phyloP scores from a whole-genome alignment of 2,797 vertebrate species.

The Eulemur albifrons region DNA sequence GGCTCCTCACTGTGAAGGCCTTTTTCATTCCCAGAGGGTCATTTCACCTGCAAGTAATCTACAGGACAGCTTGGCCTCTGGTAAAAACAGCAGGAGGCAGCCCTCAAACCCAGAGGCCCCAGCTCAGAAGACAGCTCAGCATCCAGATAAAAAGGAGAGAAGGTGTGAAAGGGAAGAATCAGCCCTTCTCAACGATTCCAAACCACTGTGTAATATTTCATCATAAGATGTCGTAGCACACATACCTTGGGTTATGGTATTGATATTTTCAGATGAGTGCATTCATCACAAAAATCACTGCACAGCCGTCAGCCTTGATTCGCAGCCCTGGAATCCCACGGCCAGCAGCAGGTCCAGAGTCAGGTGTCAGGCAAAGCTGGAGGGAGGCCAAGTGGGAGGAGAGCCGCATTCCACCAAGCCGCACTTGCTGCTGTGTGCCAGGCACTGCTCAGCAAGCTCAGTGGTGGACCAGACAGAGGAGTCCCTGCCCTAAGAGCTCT shows the following conservation, averaged over 20 bases:
- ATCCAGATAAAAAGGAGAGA: slow-evolving; percentile 8
- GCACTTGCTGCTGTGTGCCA: background rate
- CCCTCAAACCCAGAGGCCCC: background rate
- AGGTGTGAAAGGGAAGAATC: background rate
- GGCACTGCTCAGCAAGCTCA: background rate
- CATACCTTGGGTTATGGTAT: background rate
- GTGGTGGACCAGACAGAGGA: background rate
- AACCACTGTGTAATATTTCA: background rate
- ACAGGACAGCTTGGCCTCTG: slow-evolving; percentile 50
- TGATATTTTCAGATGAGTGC: background rate
- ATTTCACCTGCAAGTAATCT: slow-evolving; percentile 67
- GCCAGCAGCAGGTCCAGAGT: background rate
- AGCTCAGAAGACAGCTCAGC: background rate
- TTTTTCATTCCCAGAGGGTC: slow-evolving; percentile 62
- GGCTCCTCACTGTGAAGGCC: slow-evolving; percentile 17
- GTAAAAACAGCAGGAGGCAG: slow-evolving; percentile 3
- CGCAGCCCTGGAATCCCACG: background rate
- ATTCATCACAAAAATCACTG: background rate
- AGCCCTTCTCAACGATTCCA: slow-evolving; percentile 55
- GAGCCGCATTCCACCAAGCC: background rate
- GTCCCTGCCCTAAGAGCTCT: background rate
- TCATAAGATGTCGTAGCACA: background rate
- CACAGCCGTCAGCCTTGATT: background rate
- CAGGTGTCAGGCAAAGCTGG: background rate
- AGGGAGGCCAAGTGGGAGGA: background rate